phyloP scores from a whole-genome alignment of 2,113 vertebrate species.

The Petaurus breviceps region DNA sequence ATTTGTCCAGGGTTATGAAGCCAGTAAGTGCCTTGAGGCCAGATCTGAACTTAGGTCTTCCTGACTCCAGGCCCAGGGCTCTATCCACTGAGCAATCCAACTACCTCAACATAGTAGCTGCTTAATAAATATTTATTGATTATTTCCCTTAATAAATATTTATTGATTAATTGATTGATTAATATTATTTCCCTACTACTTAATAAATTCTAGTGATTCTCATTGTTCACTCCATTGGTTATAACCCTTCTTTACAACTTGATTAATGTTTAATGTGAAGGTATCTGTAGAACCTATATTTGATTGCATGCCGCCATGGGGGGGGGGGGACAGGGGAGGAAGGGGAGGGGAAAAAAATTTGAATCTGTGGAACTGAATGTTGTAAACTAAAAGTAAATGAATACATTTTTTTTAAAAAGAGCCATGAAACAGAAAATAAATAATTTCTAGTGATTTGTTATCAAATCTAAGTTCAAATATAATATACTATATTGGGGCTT shows the following conservation, averaged over 20 bases:
- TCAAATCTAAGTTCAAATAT: background rate
- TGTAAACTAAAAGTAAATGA: no score
- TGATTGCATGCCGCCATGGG: no score
- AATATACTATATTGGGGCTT: background rate
- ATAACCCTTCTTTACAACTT: no score
- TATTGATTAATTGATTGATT: background rate
- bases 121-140: background rate
- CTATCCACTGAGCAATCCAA: background rate
- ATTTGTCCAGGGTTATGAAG: background rate
- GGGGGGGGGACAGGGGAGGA: no score
- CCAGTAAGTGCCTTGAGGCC: background rate
- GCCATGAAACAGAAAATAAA: background rate
- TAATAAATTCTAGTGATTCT: background rate
- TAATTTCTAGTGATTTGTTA: background rate
- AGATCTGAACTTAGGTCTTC: background rate
- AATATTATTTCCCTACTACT: background rate
- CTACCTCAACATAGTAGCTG: background rate
- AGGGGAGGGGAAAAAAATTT: no score
- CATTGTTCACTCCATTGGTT: no score
- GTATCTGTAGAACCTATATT: no score
- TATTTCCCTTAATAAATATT: background rate
- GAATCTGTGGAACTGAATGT: no score
- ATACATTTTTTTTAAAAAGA: no score
- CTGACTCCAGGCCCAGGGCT: background rate
- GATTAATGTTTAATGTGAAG: no score